Evolutionary conservation across 2,113 vertebrate genomes (phyloP).

Genomic region (Cryptoleucopteryx plumbea): DNA sequence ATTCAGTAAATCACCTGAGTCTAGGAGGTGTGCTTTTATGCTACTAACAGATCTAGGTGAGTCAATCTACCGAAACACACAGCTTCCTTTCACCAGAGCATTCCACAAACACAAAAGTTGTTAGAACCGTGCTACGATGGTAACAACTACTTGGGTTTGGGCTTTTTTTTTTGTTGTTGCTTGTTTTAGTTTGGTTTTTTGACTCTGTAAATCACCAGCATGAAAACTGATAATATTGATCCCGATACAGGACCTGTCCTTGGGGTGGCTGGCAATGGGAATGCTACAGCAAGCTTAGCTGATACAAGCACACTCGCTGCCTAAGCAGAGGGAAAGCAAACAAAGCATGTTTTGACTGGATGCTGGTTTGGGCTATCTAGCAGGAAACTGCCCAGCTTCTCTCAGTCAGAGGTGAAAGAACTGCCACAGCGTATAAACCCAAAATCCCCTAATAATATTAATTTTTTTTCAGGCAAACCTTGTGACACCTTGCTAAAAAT

Average conservation of each 20-base stretch:
- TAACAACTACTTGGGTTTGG: background rate
- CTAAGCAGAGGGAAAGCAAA: background rate
- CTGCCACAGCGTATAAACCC: background rate
- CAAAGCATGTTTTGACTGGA: background rate
- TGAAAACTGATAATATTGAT: background rate
- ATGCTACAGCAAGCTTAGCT: background rate
- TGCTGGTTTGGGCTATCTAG: background rate
- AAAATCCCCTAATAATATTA: fast-evolving
- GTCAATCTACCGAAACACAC: background rate
- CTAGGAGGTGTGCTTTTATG: background rate
- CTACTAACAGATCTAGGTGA: background rate
- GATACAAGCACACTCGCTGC: background rate
- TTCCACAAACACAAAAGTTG: too few relatives aligned
- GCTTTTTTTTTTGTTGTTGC: background rate
- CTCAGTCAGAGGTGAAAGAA: background rate
- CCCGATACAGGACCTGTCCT: background rate
- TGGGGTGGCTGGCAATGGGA: background rate
- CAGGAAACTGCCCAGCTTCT: background rate
- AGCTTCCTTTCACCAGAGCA: background rate
- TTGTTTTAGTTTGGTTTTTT: too few relatives aligned
- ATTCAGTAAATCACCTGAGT: background rate
- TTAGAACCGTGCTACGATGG: background rate
- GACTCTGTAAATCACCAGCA: background rate
- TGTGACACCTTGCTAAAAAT: background rate
- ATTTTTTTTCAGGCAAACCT: background rate